phyloP scores from a whole-genome alignment of 2,113 vertebrate species.

The Cepphus grylle region DNA sequence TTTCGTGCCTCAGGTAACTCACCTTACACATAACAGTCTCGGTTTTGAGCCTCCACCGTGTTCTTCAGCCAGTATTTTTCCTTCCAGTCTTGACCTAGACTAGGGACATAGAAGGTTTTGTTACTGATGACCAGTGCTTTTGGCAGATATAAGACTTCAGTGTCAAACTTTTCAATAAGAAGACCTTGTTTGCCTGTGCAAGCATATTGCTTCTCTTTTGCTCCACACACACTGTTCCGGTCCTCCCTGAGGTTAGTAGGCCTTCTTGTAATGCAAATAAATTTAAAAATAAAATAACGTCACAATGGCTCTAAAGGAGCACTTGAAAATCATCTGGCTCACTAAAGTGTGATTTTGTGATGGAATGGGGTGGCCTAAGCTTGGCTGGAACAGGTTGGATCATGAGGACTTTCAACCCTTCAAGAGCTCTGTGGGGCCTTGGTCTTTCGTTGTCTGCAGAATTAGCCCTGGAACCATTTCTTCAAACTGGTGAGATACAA shows the following conservation, averaged over 20 bases:
- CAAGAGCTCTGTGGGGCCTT: neutral
- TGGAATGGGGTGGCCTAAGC: neutral
- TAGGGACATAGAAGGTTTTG: neutral
- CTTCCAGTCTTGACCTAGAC: neutral
- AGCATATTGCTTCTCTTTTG: neutral
- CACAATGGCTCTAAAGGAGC: neutral
- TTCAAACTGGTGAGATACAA: neutral
- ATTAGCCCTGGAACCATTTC: neutral
- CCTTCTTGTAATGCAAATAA: neutral
- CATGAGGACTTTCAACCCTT: neutral
- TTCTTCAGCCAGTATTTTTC: neutral
- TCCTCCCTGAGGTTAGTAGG: neutral
- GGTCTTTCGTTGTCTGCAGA: neutral
- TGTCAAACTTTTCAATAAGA: neutral
- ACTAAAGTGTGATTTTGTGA: neutral
- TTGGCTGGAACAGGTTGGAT: neutral
- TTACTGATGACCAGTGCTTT: neutral
- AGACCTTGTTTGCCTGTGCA: neutral
- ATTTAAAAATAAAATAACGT: neutral
- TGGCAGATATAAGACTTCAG: neutral
- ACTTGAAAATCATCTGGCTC: neutral
- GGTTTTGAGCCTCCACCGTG: neutral
- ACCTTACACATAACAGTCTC: neutral
- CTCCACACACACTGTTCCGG: neutral
- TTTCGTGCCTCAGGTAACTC: neutral